phyloP scores from a whole-genome alignment of 2,113 vertebrate genomes.

The Jacana jacana region DNA sequence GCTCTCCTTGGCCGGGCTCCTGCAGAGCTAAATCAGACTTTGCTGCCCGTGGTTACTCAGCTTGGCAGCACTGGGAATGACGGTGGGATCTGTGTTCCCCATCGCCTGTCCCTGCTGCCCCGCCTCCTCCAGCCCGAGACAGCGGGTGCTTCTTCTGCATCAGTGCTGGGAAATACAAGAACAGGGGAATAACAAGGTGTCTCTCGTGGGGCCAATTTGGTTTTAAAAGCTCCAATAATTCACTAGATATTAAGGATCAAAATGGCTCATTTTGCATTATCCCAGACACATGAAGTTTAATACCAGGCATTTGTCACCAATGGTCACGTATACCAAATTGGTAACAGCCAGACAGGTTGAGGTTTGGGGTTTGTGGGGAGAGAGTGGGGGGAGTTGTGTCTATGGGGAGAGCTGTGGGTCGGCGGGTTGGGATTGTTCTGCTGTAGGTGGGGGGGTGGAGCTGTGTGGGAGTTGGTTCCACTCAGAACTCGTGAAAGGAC shows the following conservation, averaged over 20 bases:
- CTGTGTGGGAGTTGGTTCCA: neutral
- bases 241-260: neutral
- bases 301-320: neutral
- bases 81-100: neutral
- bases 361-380: neutral
- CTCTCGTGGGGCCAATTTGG: fast-evolving
- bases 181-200: fast-evolving
- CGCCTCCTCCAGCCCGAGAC: too few species aligned
- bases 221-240: neutral
- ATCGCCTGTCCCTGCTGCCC: neutral
- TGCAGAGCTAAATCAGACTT: neutral
- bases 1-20: neutral
- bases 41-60: neutral
- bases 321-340: neutral
- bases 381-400: fast-evolving
- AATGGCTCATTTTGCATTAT: neutral
- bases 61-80: neutral
- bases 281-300: neutral
- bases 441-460: neutral
- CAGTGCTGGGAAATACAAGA: neutral
- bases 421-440: neutral
- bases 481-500: fast-evolving
- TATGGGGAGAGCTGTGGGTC: neutral
- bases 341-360: neutral
- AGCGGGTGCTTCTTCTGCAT: fast-evolving